Conservation (phyloP, 2,113 vertebrate genomes). For the Istiophorus platypterus region DNA sequence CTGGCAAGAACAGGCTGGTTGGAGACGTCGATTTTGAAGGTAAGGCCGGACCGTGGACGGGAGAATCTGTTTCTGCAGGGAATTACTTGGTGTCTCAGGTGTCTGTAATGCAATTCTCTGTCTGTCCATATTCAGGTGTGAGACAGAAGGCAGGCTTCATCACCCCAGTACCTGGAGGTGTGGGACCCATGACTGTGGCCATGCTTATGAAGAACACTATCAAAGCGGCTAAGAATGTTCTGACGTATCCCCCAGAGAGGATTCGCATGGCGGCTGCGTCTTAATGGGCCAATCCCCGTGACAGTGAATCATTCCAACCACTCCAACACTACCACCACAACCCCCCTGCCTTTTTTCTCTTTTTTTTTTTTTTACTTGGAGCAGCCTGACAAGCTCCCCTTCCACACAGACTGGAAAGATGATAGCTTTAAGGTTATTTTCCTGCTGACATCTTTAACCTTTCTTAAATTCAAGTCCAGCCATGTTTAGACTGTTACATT, state of each 20-base stretch:
- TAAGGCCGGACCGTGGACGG: constrained; percentile 42
- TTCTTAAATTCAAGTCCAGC: constrained; percentile 31
- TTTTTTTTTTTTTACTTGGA: constrained; percentile 45
- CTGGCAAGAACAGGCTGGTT: constrained; percentile 89
- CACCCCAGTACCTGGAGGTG: constrained; percentile 95
- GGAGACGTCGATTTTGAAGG: constrained; percentile 99
- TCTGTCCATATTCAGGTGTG: constrained; percentile 84
- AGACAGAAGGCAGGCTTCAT: constrained; percentile 95
- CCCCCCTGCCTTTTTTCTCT: constrained; percentile 25
- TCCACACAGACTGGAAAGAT: constrained; percentile 79
- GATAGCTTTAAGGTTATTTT: constrained; percentile 69
- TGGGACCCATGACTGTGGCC: constrained; percentile 98
- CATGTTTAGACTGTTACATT: constrained; percentile 73
- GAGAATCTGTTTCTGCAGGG: background rate
- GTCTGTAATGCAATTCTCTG: background rate
- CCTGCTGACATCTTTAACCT: constrained; percentile 30
- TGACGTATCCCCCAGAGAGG: constrained; percentile 84
- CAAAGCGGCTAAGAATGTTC: constrained; percentile 93
- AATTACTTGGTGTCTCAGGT: background rate
- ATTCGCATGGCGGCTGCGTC: constrained; percentile 85
- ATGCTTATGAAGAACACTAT: constrained; percentile 99
- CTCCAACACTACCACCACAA: constrained; percentile 25
- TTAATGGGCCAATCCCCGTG: constrained; percentile 25
- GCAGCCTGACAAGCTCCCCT: constrained; percentile 35
- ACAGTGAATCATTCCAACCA: constrained; percentile 74